phyloP scores from a whole-genome alignment of 2,113 vertebrate species.

The Psilopsiagon aymara region DNA sequence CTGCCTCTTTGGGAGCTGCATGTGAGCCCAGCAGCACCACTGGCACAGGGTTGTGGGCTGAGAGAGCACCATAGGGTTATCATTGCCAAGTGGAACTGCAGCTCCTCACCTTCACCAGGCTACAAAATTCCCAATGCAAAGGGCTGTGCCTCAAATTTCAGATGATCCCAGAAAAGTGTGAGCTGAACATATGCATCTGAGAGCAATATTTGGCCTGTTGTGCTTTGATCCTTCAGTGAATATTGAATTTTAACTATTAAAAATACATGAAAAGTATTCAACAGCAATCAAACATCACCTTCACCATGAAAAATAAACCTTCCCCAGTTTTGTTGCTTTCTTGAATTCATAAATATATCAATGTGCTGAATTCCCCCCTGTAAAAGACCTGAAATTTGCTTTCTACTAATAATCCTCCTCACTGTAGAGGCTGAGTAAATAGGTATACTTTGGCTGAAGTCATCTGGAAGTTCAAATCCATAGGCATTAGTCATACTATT shows the following conservation, averaged over 20 bases:
- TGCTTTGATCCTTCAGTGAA: conserved; percentile 64
- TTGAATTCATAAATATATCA: conserved; percentile 28
- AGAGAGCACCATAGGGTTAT: not conserved
- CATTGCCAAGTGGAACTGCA: rapidly evolving
- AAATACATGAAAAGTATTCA: conserved; percentile 66
- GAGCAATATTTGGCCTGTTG: conserved; percentile 42
- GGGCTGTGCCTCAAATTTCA: not conserved
- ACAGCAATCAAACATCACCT: conserved; percentile 48
- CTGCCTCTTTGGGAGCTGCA: not conserved
- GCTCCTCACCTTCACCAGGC: not conserved
- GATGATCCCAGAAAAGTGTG: not conserved
- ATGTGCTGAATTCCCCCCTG: not conserved
- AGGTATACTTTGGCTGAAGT: not conserved
- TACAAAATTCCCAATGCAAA: not conserved
- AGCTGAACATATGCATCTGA: conserved; percentile 36
- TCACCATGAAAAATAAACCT: conserved; percentile 50
- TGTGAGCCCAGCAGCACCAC: rapidly evolving
- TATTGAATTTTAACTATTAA: conserved; percentile 67
- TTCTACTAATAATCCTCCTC: conserved; percentile 23
- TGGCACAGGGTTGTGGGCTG: not conserved
- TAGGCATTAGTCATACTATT: not conserved
- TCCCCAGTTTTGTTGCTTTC: conserved; percentile 44
- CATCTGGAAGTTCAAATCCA: not conserved
- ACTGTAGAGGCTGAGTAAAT: conserved; percentile 13
- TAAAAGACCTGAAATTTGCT: not conserved